A percentile compares a stretch with the other conserved stretches of the same genome.
These are phyloP conservation scores for Petroica traversi DNA, from an alignment of 2,113 vertebrate species.

Conservation along the genomic window DNA sequence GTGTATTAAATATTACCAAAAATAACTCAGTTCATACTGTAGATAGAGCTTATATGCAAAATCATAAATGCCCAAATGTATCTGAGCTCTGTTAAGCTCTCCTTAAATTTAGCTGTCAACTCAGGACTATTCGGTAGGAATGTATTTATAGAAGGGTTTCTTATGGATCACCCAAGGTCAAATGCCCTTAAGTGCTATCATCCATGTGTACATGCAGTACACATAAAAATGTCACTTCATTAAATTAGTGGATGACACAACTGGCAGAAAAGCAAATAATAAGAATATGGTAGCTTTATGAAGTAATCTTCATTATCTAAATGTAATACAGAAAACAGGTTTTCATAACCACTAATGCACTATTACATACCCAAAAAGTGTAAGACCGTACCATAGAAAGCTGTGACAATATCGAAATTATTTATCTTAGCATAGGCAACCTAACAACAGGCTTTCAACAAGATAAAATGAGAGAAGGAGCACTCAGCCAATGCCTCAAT, in stretches of 20 bases:
- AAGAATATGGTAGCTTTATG: background rate
- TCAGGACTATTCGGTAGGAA: background rate
- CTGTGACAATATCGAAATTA: background rate
- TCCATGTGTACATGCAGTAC: background rate
- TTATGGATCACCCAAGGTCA: conserved; percentile 25
- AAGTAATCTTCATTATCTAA: background rate
- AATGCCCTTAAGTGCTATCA: conserved; percentile 12
- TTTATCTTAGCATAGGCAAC: background rate
- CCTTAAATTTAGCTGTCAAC: conserved; percentile 11
- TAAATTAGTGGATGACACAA: conserved; percentile 6
- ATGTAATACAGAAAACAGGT: background rate
- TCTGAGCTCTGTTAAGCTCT: background rate
- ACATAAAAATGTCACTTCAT: conserved; percentile 18
- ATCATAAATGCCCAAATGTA: background rate
- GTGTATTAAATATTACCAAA: background rate
- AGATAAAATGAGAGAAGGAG: background rate
- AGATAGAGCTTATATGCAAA: background rate
- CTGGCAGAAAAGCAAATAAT: background rate
- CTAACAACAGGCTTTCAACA: background rate
- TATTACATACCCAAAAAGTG: background rate
- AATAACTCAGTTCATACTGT: background rate
- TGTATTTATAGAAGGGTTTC: conserved; percentile 50
- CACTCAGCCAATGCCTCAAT: background rate
- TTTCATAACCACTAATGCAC: background rate
- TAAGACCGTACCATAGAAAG: background rate